Conservation (phyloP, 1,140 invertebrate genomes). For the Drosophila auraria region DNA sequence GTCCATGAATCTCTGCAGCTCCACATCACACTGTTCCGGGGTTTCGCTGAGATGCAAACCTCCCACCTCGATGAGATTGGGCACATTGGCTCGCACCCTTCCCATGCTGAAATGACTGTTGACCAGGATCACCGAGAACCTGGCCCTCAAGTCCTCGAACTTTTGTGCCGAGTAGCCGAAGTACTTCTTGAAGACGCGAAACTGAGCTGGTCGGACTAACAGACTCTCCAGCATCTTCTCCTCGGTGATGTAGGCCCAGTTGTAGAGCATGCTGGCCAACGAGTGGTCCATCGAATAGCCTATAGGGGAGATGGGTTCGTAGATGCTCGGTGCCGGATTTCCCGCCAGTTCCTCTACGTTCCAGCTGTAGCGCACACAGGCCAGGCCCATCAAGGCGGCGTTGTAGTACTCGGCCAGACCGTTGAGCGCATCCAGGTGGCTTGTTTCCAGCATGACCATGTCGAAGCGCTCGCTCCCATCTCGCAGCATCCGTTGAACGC, state of each 20-base stretch:
- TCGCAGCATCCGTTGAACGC: slow-evolving; percentile 40
- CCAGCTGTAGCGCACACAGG: slow-evolving; percentile 41
- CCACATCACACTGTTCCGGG: slow-evolving; percentile 53
- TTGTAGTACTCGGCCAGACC: slow-evolving; percentile 58
- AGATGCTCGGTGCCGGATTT: slow-evolving; percentile 62
- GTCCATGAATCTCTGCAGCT: slow-evolving; percentile 86
- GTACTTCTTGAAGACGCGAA: slow-evolving; percentile 65
- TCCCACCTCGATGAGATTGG: slow-evolving; percentile 84
- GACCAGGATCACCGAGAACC: slow-evolving; percentile 58
- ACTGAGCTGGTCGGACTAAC: slow-evolving; percentile 59
- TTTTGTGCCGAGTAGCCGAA: slow-evolving; percentile 33
- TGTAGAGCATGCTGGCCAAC: slow-evolving; percentile 79
- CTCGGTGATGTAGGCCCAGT: slow-evolving; percentile 63
- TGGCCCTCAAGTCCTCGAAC: slow-evolving; percentile 40
- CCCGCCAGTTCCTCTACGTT: slow-evolving; percentile 36
- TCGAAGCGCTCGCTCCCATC: slow-evolving; percentile 55
- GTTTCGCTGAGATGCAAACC: slow-evolving; percentile 86
- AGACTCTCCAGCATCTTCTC: slow-evolving; percentile 40
- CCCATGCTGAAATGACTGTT: slow-evolving; percentile 70
- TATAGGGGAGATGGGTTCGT: slow-evolving; percentile 70
- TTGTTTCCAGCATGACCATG: slow-evolving; percentile 50
- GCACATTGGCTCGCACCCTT: slow-evolving; percentile 61
- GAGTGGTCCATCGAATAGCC: slow-evolving; percentile 69
- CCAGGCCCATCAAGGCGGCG: slow-evolving; percentile 52
- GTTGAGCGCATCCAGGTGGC: slow-evolving; percentile 37